Conservation (phyloP, 2,888 invertebrate species). For the Drosophila demipolita region DNA sequence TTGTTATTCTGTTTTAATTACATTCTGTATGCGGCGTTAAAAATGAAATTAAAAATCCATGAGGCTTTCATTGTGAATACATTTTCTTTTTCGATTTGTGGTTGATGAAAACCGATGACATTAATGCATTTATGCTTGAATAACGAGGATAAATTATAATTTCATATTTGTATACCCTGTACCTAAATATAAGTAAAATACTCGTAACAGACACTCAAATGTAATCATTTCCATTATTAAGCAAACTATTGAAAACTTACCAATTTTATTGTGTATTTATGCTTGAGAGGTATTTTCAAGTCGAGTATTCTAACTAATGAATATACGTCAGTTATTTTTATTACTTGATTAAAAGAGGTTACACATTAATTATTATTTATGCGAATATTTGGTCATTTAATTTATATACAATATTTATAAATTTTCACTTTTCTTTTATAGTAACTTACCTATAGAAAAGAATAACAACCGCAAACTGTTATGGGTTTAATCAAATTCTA, state of each 20-base stretch:
- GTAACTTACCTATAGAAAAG: constrained; percentile 37
- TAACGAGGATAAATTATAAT: constrained; percentile 6
- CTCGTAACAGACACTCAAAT: neutral
- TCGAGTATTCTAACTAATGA: neutral
- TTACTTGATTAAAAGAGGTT: constrained; percentile 23
- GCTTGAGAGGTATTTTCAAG: neutral
- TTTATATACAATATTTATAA: constrained; percentile 58
- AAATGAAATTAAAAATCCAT: constrained; percentile 72
- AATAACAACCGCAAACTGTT: constrained; percentile 9
- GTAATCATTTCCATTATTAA: neutral
- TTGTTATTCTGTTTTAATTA: constrained; percentile 82
- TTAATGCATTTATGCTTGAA: constrained; percentile 77
- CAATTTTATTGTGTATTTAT: neutral
- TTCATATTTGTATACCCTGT: neutral
- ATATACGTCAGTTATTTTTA: constrained; percentile 32
- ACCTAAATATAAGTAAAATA: neutral
- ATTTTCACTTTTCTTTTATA: constrained; percentile 30
- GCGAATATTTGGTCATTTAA: constrained; percentile 57
- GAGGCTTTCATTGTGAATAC: constrained; percentile 41
- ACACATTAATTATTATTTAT: constrained; percentile 79
- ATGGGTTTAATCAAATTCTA: constrained; percentile 12
- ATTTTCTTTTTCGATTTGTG: constrained; percentile 34
- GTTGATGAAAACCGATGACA: constrained; percentile 39
- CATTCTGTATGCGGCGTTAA: constrained; percentile 70
- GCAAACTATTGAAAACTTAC: neutral